Evolutionary conservation across 2,888 invertebrate species (phyloP), one percentile per base, ranked within the genome.

Genomic region (Drosophila merina): DNA sequence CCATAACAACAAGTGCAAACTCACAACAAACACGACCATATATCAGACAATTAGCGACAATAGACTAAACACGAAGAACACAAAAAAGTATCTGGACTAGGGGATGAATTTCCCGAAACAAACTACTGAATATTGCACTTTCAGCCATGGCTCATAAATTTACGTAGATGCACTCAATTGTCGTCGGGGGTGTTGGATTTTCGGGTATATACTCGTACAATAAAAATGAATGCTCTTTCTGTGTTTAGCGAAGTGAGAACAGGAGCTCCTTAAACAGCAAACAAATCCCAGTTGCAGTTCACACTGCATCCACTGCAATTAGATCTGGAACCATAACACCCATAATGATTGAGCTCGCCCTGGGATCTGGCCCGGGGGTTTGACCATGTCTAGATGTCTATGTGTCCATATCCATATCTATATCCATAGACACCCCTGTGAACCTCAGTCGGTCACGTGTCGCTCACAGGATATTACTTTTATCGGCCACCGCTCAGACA

Each of bases 31-130:
- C 68, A 72, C 51, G 69, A 26, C 62, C 59, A 86, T 83, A 80
- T 75, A 80, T 86, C 77, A 77, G 86, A 66, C 83, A 84, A 84
- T 84, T 86, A 84, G 86, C 83, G 78, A 78, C 83, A 78, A 72
- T 54, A 71, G 78, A 77, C 72, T 79, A 80, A 83, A 75, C 83
- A 85, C 70, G 69, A 69, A 50, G 50, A 50, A 57, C 57, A 26
- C 25, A 14, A 47, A 56, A 38, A 42, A 31, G 5, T 42, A 20
- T 5, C 3, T 0, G 8, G 12, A 42, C 20, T 3, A 38, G 26
- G 51, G 57, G 67, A 57, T 42, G 57, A 51, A 44, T n/a, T 49
- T 52, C 48, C 51, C 49, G 44, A 20, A 40, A 40, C 54, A 63
- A 30, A 14, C 57, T 69, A 73, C 42, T 63, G 71, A 64, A 57